Evolutionary conservation across 2,113 vertebrate species (phyloP).

Genomic region (Suncus etruscus): DNA sequence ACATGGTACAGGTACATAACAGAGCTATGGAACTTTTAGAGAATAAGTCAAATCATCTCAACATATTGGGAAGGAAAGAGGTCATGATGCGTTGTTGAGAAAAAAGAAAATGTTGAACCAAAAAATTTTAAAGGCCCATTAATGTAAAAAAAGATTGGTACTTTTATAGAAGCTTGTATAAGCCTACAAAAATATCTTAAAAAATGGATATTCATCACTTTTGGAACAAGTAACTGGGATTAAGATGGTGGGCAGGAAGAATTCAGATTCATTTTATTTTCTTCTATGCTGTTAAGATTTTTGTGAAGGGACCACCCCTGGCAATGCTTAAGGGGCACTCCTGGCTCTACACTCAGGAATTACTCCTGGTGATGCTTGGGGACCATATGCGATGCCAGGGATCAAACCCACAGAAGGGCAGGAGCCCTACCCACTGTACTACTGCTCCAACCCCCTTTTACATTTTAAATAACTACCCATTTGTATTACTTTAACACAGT

Average conservation of each 20-base stretch:
- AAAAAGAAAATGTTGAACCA: slow-evolving; percentile 33
- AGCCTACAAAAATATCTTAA: slow-evolving; percentile 7
- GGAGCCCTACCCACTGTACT: too few relatives aligned
- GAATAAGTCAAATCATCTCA: slow-evolving; percentile 37
- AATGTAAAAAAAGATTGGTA: slow-evolving; percentile 48
- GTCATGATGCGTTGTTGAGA: not conserved
- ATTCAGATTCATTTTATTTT: slow-evolving; percentile 58
- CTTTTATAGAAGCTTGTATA: not conserved
- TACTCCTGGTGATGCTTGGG: too few relatives aligned
- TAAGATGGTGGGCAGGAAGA: not conserved
- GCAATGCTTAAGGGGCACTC: too few relatives aligned
- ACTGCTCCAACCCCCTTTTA: too few relatives aligned
- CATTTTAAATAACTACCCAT: not conserved
- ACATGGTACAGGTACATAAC: not conserved
- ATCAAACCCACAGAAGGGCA: too few relatives aligned
- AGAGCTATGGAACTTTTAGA: slow-evolving; percentile 9
- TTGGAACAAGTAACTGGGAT: slow-evolving; percentile 3
- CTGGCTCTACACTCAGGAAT: too few relatives aligned
- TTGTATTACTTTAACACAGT: slow-evolving; percentile 58
- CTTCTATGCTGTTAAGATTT: slow-evolving; percentile 2
- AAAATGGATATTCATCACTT: slow-evolving; percentile 27
- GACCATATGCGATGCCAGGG: too few relatives aligned
- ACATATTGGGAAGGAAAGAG: slow-evolving; percentile 34
- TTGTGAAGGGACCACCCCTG: too few relatives aligned
- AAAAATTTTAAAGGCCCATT: not conserved